Evolutionary conservation across 1,140 invertebrate genomes (phyloP), one percentile per base, ranked within the genome.

Genomic region (Trichomalopsis sarcophagae): DNA sequence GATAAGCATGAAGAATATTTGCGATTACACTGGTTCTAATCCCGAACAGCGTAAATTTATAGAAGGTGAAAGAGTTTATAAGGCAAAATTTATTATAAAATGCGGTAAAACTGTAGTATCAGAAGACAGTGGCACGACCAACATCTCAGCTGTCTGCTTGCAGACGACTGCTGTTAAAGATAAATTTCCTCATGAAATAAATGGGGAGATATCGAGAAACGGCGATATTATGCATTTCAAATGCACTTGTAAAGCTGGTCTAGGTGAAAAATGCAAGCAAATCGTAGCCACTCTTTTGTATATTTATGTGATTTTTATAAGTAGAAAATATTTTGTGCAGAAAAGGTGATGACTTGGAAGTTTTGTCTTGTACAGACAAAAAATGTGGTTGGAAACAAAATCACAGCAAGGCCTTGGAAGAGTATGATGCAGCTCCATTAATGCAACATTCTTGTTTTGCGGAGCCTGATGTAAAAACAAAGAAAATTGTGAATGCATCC

Each of bases 221-320:
- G 79, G 79, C 3, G 27, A 73, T 74, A 78, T 82, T 17, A 40
- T 62, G 30, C 5, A 33, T 10, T 55, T 78, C 4, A 50, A 17
- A 11, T 86, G 86, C 13, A 30, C 50, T 4, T 86, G 86, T 55
- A 84, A 80, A 71, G 86, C 82, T 50, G 86, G 81, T 21, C 75
- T 86, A 30, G 40, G 78, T 1, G 84, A 71, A 50, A 79, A 50
- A 11, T 86, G 84, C 23, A 86, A 86, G n/a, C 75, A 86, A 47
- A 36, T 68, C 2, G 73, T 86, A 33, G 84, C 62, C 40, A 30
- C 36, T 27, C 21, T 82, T 23, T 55, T 86, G 6, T 82, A 77
- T 50, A 55, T 40, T 50, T 77, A 77, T 50, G 5, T 50, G 7
- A 17, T 27, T 69, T 81, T 74, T 74, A 21, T 74, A 7, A 27